Conservation (phyloP, 1,140 invertebrate species). For the Heliothis subflexa region DNA sequence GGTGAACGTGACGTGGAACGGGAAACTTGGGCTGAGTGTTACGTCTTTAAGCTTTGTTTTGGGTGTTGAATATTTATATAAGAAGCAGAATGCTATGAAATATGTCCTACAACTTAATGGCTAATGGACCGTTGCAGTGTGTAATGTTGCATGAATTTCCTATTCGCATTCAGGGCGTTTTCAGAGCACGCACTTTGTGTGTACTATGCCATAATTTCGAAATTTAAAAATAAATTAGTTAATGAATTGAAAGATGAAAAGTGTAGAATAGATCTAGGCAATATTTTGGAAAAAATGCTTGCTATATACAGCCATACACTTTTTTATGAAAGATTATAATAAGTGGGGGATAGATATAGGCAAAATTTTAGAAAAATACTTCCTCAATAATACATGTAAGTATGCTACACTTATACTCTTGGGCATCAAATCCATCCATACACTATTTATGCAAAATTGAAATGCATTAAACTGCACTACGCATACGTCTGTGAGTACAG, state of each 20-base stretch:
- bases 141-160: not conserved
- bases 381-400: too few relatives aligned
- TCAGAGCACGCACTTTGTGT: not conserved
- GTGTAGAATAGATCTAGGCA: too few relatives aligned
- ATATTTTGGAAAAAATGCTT: too few relatives aligned
- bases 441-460: not conserved
- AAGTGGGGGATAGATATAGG: too few relatives aligned
- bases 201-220: not conserved
- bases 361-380: too few relatives aligned
- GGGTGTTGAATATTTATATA: constrained; percentile 4
- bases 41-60: not conserved
- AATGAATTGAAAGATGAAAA: too few relatives aligned
- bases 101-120: not conserved
- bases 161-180: constrained; percentile 19
- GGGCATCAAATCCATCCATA: too few relatives aligned
- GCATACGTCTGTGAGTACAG: not conserved
- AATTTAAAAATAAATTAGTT: too few relatives aligned
- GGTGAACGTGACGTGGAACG: too few relatives aligned
- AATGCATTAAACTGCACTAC: not conserved
- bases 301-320: not conserved
- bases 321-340: too few relatives aligned
- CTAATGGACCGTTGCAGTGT: constrained; percentile 6
- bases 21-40: too few relatives aligned
- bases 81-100: not conserved
- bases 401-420: too few relatives aligned